phyloP scores from a whole-genome alignment of 2,797 vertebrate species.

The Pteronotus mesoamericanus region DNA sequence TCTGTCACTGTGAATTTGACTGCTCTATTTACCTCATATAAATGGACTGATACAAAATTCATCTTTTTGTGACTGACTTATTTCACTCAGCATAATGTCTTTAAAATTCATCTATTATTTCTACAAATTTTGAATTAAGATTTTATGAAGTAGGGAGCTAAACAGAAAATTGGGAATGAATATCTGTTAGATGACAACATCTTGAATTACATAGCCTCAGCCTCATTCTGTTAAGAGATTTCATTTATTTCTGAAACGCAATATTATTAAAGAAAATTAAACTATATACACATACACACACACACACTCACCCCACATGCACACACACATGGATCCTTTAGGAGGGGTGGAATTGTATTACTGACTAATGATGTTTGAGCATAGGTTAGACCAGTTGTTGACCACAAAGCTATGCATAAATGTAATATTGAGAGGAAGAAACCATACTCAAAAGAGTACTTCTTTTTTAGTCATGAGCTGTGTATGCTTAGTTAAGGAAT shows the following conservation, averaged over 20 bases:
- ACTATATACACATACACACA: background rate
- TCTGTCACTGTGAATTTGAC: no score
- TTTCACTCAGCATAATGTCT: background rate
- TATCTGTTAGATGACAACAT: constrained; percentile 22
- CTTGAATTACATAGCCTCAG: constrained; percentile 14
- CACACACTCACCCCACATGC: background rate
- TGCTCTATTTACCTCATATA: no score
- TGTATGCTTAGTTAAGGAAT: background rate
- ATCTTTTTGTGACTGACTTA: background rate
- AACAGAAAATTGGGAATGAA: background rate
- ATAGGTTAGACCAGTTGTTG: background rate
- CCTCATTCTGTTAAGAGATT: constrained; percentile 26
- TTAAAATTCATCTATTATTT: background rate
- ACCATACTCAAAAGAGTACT: background rate
- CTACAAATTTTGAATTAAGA: constrained; percentile 11
- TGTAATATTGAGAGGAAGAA: background rate
- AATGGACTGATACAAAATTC: background rate
- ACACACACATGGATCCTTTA: background rate
- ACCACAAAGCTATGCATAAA: background rate
- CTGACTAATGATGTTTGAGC: background rate
- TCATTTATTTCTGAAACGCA: background rate
- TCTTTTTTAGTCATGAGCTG: background rate
- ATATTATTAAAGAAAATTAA: constrained; percentile 30
- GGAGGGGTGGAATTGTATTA: background rate
- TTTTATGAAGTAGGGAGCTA: constrained; percentile 2